These are phyloP conservation scores for Apamea crenata DNA, from an alignment of 2,888 invertebrate genomes.

Conservation along the genomic window DNA sequence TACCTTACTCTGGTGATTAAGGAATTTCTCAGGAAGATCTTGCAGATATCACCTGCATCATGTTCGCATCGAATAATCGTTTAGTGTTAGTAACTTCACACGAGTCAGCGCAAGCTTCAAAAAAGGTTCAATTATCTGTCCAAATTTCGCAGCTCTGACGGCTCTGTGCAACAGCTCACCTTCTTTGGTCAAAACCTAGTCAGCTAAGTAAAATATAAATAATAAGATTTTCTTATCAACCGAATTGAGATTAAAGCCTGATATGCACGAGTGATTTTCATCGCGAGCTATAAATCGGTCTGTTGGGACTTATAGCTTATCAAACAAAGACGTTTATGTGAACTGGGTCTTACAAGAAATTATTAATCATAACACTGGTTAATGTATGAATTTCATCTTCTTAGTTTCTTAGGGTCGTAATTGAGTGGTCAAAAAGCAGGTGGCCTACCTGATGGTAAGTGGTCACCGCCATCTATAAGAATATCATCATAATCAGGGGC, in stretches of 20 bases:
- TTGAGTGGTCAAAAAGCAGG: not conserved
- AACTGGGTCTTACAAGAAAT: not conserved
- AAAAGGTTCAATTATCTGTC: too few species aligned
- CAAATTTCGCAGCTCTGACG: not conserved
- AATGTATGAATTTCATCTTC: not conserved
- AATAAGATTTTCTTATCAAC: constrained; percentile 12
- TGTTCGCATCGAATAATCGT: not conserved
- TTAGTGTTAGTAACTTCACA: not conserved
- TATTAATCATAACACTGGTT: too few species aligned
- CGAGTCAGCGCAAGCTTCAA: not conserved
- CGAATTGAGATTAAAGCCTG: not conserved
- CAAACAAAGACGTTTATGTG: not conserved
- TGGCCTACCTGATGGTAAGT: not conserved
- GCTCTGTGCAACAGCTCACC: not conserved
- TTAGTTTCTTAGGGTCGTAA: not conserved
- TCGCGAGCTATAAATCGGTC: not conserved
- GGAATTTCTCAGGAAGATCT: not conserved
- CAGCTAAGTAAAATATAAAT: not conserved
- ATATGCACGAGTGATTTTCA: constrained; percentile 3
- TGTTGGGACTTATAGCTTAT: not conserved
- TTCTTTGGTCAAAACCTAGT: not conserved
- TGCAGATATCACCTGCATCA: not conserved
- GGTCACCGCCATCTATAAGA: not conserved
- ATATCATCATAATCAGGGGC: too few species aligned
- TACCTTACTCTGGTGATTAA: not conserved